These are phyloP conservation scores for Drosophila ezoana DNA, from an alignment of 2,888 invertebrate genomes.

Conservation along the genomic window DNA sequence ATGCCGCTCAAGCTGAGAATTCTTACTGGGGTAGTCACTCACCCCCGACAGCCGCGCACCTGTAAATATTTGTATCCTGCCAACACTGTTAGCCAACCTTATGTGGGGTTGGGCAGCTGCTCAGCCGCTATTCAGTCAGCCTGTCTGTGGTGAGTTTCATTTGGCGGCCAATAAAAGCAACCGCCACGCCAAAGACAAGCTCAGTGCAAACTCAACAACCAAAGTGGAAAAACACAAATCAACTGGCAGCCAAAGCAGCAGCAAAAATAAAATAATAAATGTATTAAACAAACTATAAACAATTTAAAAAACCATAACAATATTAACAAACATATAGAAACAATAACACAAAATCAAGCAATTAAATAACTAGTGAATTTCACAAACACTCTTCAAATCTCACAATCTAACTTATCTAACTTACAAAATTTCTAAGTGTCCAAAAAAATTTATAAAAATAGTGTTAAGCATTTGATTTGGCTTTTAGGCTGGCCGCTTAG, in stretches of 20 bases:
- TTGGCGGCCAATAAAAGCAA: conserved; percentile 74
- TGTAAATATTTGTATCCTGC: conserved; percentile 73
- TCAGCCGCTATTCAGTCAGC: conserved; percentile 46
- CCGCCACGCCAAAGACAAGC: conserved; percentile 47
- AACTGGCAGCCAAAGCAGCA: conserved; percentile 26
- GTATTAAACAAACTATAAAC: background rate
- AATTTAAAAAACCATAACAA: conserved; percentile 1
- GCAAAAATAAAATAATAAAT: conserved; percentile 21
- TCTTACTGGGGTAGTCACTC: conserved; percentile 30
- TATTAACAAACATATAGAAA: background rate
- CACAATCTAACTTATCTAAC: background rate
- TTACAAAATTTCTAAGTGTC: background rate
- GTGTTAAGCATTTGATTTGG: conserved; percentile 16
- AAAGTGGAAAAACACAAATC: conserved; percentile 61
- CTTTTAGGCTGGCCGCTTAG: conserved; percentile 13
- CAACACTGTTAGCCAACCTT: conserved; percentile 12
- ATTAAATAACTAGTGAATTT: conserved; percentile 6
- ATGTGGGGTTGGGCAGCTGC: conserved; percentile 22
- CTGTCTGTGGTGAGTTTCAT: conserved; percentile 71
- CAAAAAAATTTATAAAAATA: conserved; percentile 9
- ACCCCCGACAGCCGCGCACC: conserved; percentile 49
- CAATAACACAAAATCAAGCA: background rate
- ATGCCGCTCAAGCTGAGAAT: conserved; percentile 15
- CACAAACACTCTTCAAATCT: background rate
- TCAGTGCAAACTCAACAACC: conserved; percentile 75